phyloP scores from a whole-genome alignment of 1,140 invertebrate species.

The Drosophila mojavensis region DNA sequence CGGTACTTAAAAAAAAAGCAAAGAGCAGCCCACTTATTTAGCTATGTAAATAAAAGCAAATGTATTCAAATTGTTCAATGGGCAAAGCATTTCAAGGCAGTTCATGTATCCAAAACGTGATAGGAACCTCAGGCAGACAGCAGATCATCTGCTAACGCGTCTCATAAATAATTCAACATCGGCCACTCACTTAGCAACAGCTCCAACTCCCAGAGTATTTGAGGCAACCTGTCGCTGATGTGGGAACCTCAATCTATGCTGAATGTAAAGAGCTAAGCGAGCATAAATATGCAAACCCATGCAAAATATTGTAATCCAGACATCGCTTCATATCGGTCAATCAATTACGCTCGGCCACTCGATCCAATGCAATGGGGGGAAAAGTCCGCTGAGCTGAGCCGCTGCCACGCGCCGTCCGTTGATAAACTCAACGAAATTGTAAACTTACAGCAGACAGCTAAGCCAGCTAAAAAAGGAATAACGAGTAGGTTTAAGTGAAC shows the following conservation, averaged over 20 bases:
- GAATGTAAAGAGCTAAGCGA: constrained; percentile 30
- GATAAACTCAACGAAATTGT: constrained; percentile 37
- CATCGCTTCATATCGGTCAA: constrained; percentile 11
- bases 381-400: constrained; percentile 21
- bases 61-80: neutral
- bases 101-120: neutral
- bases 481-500: no score
- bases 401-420: constrained; percentile 58
- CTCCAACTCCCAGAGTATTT: no score
- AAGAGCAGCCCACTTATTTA: neutral
- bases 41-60: neutral
- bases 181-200: constrained; percentile 33
- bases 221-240: constrained; percentile 27
- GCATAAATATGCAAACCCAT: constrained; percentile 22
- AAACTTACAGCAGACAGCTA: neutral
- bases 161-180: constrained; percentile 43
- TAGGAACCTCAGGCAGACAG: neutral
- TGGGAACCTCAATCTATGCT: constrained; percentile 43
- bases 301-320: constrained; percentile 13
- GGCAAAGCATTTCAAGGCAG: neutral
- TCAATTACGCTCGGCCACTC: constrained; percentile 19
- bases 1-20: neutral
- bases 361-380: constrained; percentile 4
- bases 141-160: neutral
- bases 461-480: neutral